Evolutionary conservation across 2,888 invertebrate species (phyloP).

Genomic region (Acanthosoma haemorrhoidale): DNA sequence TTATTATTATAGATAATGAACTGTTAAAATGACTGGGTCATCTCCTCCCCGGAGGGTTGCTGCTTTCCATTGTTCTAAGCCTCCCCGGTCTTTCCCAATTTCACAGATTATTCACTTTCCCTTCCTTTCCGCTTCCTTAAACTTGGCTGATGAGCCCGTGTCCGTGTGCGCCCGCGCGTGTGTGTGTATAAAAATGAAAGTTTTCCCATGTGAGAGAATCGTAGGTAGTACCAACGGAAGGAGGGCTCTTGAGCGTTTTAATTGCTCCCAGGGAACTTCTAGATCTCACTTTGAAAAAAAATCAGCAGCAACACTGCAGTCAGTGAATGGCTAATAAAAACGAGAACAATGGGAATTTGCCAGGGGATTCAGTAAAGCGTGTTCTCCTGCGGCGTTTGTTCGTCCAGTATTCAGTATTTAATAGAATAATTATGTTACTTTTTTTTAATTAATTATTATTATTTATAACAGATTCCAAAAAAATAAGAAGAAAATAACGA

Average conservation of each 20-base stretch:
- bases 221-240: background rate
- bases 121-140: background rate
- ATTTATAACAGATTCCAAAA: too few species aligned
- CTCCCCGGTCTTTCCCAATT: constrained; percentile 12
- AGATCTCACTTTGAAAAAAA: background rate
- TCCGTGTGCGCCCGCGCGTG: too few species aligned
- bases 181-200: constrained; percentile 4
- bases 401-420: too few species aligned
- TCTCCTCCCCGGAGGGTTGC: background rate
- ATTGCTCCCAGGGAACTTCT: background rate
- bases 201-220: background rate
- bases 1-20: too few species aligned
- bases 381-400: too few species aligned
- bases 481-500: too few species aligned
- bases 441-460: too few species aligned
- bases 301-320: too few species aligned
- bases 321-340: background rate
- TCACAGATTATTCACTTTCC: constrained; percentile 10
- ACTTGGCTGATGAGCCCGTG: background rate
- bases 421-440: too few species aligned
- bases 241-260: background rate
- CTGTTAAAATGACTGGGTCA: background rate
- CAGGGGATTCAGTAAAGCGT: background rate
- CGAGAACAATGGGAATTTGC: background rate
- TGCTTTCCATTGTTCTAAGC: background rate